These are phyloP conservation scores for Echinops telfairi DNA, from an alignment of 2,113 vertebrate species.

Conservation along the genomic window DNA sequence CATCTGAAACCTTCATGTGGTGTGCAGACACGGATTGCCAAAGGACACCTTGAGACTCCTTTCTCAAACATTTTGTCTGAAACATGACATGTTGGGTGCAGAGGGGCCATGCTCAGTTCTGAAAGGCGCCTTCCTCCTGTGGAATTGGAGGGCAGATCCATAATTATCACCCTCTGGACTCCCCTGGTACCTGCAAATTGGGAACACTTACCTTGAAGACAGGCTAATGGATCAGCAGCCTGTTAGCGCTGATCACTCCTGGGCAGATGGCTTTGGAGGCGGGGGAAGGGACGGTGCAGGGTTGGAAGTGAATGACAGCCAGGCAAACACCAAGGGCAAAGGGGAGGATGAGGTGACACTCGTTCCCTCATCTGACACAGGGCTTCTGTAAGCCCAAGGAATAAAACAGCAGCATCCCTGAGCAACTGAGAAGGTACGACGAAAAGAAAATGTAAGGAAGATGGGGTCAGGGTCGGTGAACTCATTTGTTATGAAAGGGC, in stretches of 20 bases:
- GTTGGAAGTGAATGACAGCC: not conserved
- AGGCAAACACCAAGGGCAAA: slow-evolving; percentile 48
- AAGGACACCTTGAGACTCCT: not conserved
- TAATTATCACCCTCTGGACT: slow-evolving; percentile 56
- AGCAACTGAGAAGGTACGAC: not conserved
- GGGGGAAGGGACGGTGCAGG: not conserved
- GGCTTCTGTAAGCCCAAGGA: not conserved
- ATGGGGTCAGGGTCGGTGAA: not conserved
- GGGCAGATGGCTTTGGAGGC: not conserved
- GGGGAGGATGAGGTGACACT: not conserved
- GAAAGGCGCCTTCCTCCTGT: not conserved
- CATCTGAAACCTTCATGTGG: not conserved
- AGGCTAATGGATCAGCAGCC: slow-evolving; percentile 14
- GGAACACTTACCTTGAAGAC: not conserved
- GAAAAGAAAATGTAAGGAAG: not conserved
- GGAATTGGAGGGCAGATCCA: slow-evolving; percentile 21
- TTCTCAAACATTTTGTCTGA: slow-evolving; percentile 32
- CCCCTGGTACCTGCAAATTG: slow-evolving; percentile 35
- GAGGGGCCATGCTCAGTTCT: not conserved
- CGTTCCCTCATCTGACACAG: not conserved
- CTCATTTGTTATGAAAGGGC: not conserved
- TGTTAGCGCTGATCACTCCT: not conserved
- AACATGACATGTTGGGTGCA: slow-evolving; percentile 20
- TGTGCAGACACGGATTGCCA: not conserved
- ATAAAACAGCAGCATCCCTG: not conserved